Conservation (phyloP, 2,888 invertebrate genomes). For the Fissipunctia ypsillon region DNA sequence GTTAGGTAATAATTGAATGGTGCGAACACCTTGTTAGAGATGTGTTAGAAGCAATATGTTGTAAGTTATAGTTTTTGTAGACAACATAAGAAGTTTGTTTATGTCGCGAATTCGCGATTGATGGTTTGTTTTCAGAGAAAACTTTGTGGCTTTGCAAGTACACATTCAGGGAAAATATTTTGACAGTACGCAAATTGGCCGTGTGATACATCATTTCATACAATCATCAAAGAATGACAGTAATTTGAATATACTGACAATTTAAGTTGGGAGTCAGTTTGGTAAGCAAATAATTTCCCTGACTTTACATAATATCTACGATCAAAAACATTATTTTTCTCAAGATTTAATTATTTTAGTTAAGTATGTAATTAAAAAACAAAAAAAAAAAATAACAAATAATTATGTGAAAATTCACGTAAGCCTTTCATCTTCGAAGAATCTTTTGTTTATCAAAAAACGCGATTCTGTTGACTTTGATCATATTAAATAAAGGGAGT, state of each 20-base stretch:
- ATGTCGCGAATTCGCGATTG: constrained; percentile 12
- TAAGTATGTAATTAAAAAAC: background rate
- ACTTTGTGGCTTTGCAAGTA: background rate
- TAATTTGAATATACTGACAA: background rate
- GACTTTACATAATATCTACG: background rate
- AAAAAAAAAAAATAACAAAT: background rate
- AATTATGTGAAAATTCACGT: constrained; percentile 1
- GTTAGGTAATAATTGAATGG: constrained; percentile 24
- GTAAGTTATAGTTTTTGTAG: constrained; percentile 9
- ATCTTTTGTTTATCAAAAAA: constrained; percentile 40
- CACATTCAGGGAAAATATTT: background rate
- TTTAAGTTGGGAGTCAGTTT: background rate
- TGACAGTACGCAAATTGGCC: background rate
- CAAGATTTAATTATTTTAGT: background rate
- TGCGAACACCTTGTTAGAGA: constrained; percentile 40
- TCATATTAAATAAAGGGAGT: constrained; percentile 48
- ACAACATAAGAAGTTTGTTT: constrained; percentile 19
- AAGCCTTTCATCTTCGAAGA: constrained; percentile 11
- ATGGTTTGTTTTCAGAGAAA: constrained; percentile 40
- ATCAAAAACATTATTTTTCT: background rate
- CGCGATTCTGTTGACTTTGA: constrained; percentile 52
- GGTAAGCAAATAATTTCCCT: background rate
- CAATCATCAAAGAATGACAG: background rate
- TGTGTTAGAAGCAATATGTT: constrained; percentile 3
- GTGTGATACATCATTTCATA: background rate